Base-by-base conservation (phyloP, 2,888 invertebrate genomes). In the Dimorphilus gyrociliatus region DNA sequence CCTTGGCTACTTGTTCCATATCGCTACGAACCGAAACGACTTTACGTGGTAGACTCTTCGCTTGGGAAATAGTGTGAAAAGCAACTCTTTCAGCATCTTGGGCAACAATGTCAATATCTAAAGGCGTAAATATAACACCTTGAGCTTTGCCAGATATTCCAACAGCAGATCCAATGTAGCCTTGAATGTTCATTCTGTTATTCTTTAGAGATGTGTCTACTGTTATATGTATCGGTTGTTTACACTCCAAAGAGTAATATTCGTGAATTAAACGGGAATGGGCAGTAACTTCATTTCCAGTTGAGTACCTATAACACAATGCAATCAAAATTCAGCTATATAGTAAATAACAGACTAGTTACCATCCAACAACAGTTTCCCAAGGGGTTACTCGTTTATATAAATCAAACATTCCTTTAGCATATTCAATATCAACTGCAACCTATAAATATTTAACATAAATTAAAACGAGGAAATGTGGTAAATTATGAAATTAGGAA, bases 301-400 rank as follows among this genome's bases (percentile, higher is more conserved):
- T 97, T 2, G 92, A 90, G 80, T 68, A 69, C 66, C 66, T 66
- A 38, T 4, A 46, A 42, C 15, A 33, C 29, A 26, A 14, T 18
- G 23, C 17, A 16, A 4, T 15, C 15, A 19, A 17, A 26, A n/a
- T 6, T 8, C 3, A 15, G 3, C 16, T 14, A 29, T n/a, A n/a
- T n/a, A n/a, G n/a, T n/a, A n/a, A n/a, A n/a, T 35, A 10, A n/a
- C 5, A 16, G 17, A 27, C 5, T 8, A 19, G 51, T 45, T 80
- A 94, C 97, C 97, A 97, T 16, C 97, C 97, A 32, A 97, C 86
- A 51, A 97, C 86, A 44, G 73, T 77, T 66, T 97, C 94, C 35
- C 75, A 76, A 1, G 84, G 73, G 55, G 92, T 90, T 1, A 94
- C 90, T 52, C 82, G 75, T 41, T 79, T 75, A 64, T 92, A 88